These are phyloP conservation scores for Chinchilla lanigera DNA, from an alignment of 2,113 vertebrate genomes.

Conservation along the genomic window DNA sequence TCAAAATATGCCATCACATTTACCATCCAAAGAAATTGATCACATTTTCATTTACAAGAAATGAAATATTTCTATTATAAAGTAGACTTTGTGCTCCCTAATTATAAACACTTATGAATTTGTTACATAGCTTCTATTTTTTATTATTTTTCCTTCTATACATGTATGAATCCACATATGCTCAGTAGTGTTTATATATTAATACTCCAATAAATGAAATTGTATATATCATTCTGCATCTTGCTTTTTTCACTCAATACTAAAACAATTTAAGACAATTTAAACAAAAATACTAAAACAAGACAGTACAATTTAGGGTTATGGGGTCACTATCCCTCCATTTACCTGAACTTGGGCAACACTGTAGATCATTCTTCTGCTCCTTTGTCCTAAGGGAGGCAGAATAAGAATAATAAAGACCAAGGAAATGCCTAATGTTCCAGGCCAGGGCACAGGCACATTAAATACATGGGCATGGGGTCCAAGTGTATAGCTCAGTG, in stretches of 20 bases:
- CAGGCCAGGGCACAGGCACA: not conserved
- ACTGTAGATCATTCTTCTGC: not conserved
- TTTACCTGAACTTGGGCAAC: not conserved
- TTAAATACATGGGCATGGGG: not conserved
- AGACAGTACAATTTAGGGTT: not conserved
- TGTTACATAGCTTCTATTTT: not conserved
- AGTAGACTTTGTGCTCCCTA: not conserved
- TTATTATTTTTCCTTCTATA: constrained; percentile 23
- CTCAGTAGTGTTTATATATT: not conserved
- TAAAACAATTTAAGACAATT: too few relatives aligned
- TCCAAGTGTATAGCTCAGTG: too few relatives aligned
- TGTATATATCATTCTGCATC: not conserved
- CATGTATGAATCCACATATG: not conserved
- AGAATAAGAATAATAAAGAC: not conserved
- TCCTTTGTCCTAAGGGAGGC: not conserved
- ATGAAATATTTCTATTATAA: constrained; percentile 21
- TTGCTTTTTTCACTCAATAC: constrained; percentile 6
- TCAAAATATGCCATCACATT: not conserved
- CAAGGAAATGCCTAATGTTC: not conserved
- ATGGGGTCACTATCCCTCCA: not conserved
- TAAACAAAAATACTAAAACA: too few relatives aligned
- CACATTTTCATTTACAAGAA: constrained; percentile 60
- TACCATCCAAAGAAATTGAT: constrained; percentile 23
- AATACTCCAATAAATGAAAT: constrained; percentile 30
- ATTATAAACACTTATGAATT: not conserved